Conservation (phyloP, 2,113 vertebrate genomes). For the Morphnarchus princeps region DNA sequence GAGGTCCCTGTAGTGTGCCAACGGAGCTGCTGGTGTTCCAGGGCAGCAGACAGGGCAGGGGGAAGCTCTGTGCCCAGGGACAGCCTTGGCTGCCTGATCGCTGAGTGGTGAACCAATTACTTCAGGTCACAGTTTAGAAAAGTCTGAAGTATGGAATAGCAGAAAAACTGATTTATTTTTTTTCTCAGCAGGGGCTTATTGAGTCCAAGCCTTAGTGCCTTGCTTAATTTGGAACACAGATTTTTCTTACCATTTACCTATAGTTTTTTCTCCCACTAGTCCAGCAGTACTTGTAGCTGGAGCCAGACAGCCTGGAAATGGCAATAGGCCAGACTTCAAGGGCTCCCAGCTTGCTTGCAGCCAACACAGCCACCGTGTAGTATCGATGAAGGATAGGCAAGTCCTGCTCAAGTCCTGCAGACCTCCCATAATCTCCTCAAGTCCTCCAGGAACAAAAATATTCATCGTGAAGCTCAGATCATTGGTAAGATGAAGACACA, state of each 20-base stretch:
- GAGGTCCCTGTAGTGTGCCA: neutral
- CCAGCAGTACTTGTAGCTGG: neutral
- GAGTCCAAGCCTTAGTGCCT: neutral
- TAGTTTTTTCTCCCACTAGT: neutral
- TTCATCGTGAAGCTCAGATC: neutral
- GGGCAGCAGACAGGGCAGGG: neutral
- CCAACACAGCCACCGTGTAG: neutral
- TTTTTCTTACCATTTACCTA: neutral
- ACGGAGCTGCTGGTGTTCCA: neutral
- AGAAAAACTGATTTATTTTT: neutral
- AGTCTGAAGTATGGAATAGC: neutral
- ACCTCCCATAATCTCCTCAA: neutral
- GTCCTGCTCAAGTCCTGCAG: neutral
- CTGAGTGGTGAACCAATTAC: neutral
- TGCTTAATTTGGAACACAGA: neutral
- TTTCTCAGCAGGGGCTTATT: neutral
- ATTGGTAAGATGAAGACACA: neutral
- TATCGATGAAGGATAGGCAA: neutral
- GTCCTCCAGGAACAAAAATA: neutral
- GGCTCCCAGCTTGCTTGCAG: neutral
- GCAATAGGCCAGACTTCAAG: neutral
- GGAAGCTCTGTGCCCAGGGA: neutral
- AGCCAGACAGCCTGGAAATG: neutral
- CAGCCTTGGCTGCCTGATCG: neutral
- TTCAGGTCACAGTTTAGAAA: neutral